phyloP scores from a whole-genome alignment of 2,888 invertebrate genomes.

The Galerucella nymphaeae region DNA sequence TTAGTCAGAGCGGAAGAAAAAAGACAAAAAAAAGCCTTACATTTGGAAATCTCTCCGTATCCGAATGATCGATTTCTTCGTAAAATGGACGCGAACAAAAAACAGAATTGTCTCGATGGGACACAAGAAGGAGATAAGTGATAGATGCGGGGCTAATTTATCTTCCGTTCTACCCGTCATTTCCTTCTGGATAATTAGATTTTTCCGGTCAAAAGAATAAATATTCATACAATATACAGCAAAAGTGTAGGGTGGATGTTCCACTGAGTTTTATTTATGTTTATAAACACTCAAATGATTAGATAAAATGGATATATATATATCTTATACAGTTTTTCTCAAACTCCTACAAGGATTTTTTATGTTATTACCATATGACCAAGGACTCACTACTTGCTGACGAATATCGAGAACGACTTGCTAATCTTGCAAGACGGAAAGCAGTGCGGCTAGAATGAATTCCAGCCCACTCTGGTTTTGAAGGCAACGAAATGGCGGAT shows the following conservation, averaged over 20 bases:
- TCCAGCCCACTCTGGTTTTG: no score
- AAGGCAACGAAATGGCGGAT: no score
- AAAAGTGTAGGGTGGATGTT: neutral
- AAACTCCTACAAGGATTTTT: no score
- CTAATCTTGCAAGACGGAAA: no score
- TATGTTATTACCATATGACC: no score
- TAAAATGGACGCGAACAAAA: conserved; percentile 23
- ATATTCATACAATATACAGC: conserved; percentile 2
- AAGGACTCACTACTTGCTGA: no score
- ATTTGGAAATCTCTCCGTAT: conserved; percentile 18
- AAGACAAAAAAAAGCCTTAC: conserved; percentile 10
- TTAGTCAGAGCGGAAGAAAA: neutral
- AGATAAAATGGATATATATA: neutral
- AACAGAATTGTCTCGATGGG: conserved; percentile 21
- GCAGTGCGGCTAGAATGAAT: no score
- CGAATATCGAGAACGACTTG: no score
- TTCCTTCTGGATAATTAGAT: conserved; percentile 20
- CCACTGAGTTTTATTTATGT: neutral
- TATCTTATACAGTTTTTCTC: no score
- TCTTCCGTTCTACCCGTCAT: conserved; percentile 19
- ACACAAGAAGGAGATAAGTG: conserved; percentile 14
- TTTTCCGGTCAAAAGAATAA: conserved; percentile 16
- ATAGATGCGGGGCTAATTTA: conserved; percentile 22
- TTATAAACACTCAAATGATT: neutral
- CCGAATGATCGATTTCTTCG: conserved; percentile 24